Base-by-base conservation (phyloP, 2,888 invertebrate species). In the Oscheius sp. region DNA sequence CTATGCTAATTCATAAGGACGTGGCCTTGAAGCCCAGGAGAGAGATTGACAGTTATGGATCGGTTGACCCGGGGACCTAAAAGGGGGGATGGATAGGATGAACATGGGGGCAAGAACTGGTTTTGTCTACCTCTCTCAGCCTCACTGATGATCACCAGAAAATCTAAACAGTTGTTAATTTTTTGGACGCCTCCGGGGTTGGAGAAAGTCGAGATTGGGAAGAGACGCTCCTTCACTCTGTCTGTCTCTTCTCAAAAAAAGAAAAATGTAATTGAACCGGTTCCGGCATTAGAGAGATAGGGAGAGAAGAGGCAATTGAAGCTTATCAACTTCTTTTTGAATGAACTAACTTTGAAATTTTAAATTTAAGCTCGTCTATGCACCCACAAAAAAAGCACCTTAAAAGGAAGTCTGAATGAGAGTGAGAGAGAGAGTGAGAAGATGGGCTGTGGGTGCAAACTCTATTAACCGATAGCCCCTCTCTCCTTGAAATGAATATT, bases 401-500 rank as follows among this genome's bases (percentile, higher is more conserved):
- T 21, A 21, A 42, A 5, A 42, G 7, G 42, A 42, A 42, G 42
- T 42, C 42, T 42, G 42, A 42, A 42, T 42, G 42, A 42, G 42
- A 42, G 42, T 42, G 42, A 42, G 63, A 47, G 42, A 11, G 62
- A 37, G 62, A n/a, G 33, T 37, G 13, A 62, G 48, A 21, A 29
- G 63, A 47, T n/a, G 65, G 50, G 65, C 48, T 47, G 48, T 65
- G 68, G 53, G 55, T 50, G 33, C 70, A 59, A 70, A 70, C 70
- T 70, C 70, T 70, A 70, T 70, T 70, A 70, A 70, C 70, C 70
- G 70, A 70, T 70, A 68, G 55, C n/a, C 35, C 33, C 58, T 35
- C 58, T 11, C 70, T 70, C 70, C 70, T 42, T 70, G 70, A 37
- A 70, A 70, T 70, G 70, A 70, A 70, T 70, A 70, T 70, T 70